phyloP scores from a whole-genome alignment of 1,140 invertebrate species.

The Mizuhopecten yessoensis region DNA sequence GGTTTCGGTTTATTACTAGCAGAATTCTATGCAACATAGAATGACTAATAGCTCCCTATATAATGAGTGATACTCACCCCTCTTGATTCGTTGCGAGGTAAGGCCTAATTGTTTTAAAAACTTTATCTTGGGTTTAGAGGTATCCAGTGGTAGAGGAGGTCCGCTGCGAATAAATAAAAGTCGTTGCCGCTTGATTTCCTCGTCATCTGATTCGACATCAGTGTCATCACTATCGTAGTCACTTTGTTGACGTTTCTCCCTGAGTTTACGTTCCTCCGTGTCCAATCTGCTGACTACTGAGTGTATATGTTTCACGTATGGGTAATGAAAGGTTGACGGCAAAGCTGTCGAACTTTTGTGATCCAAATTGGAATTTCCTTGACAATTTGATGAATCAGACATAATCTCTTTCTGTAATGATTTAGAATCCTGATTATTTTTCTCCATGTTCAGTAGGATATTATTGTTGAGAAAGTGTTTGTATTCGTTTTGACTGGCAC shows the following conservation, averaged over 20 bases:
- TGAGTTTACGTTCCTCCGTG: constrained; percentile 69
- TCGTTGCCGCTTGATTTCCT: constrained; percentile 63
- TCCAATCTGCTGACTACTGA: constrained; percentile 72
- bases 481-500: background rate
- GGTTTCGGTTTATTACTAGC: too few species aligned
- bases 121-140: constrained; percentile 72
- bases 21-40: too few species aligned
- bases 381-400: background rate
- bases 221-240: constrained; percentile 71
- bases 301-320: background rate
- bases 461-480: background rate
- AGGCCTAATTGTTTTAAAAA: constrained; percentile 74
- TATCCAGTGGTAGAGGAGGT: constrained; percentile 73
- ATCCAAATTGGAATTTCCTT: background rate
- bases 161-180: constrained; percentile 71
- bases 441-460: constrained; percentile 14
- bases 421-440: constrained; percentile 42
- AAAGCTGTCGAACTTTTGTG: constrained; percentile 18
- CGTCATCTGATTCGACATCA: constrained; percentile 70
- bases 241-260: constrained; percentile 62
- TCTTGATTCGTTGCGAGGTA: constrained; percentile 71
- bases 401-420: background rate
- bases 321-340: background rate
- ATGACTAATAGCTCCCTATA: too few species aligned
- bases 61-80: constrained; percentile 72